These are phyloP conservation scores for Calyptomena viridis DNA, from an alignment of 2,113 vertebrate species.

Conservation along the genomic window DNA sequence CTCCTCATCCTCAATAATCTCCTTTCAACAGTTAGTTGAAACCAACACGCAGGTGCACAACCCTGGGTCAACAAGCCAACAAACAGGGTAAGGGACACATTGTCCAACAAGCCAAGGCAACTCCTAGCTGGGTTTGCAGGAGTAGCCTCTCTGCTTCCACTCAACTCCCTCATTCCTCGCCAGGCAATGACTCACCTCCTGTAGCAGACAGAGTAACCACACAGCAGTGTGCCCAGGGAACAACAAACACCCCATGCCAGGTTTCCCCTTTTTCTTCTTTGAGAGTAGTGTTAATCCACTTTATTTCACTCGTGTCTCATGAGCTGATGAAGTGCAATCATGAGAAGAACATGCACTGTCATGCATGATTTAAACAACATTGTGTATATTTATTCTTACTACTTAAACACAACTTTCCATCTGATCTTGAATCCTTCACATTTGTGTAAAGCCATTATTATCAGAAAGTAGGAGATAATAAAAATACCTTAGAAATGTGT, in stretches of 20 bases:
- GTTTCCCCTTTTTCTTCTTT: neutral
- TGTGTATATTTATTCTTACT: neutral
- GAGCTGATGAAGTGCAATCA: neutral
- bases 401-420: neutral
- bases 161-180: rapidly evolving
- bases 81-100: neutral
- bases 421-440: neutral
- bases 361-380: neutral
- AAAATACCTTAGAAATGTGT: neutral
- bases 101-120: neutral
- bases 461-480: neutral
- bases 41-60: neutral
- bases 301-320: neutral
- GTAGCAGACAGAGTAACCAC: neutral
- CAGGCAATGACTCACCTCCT: neutral
- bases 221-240: neutral
- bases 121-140: neutral
- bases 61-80: neutral
- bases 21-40: neutral
- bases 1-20: neutral
- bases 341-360: neutral
- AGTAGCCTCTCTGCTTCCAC: neutral
- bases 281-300: neutral
- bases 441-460: neutral
- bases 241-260: neutral